Evolutionary conservation across 2,113 vertebrate genomes (phyloP).

Genomic region (Chelonoidis abingdonii): DNA sequence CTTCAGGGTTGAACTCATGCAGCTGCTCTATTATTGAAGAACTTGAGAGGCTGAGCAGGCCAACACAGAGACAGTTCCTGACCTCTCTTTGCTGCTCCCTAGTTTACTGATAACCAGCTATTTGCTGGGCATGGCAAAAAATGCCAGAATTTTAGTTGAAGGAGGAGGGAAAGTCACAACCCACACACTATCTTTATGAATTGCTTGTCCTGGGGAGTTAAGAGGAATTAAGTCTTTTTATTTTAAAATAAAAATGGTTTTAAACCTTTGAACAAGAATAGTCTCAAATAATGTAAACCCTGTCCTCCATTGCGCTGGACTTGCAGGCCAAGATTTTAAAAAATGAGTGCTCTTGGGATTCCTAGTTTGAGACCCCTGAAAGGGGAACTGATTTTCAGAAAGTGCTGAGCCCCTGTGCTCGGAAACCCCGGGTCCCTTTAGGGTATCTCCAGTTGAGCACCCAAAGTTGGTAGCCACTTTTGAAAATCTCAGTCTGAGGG

Average conservation of each 20-base stretch:
- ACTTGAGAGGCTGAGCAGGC: not conserved
- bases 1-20: accelerated
- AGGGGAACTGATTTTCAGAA: no score
- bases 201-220: not conserved
- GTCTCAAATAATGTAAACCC: not conserved
- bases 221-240: not conserved
- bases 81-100: not conserved
- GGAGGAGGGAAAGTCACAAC: not conserved
- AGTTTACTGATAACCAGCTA: not conserved
- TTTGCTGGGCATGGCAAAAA: not conserved
- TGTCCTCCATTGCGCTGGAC: not conserved
- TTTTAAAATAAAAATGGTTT: not conserved
- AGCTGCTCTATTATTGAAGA: not conserved
- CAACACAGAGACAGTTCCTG: not conserved
- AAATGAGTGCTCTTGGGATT: not conserved
- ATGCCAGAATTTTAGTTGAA: not conserved
- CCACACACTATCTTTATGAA: not conserved
- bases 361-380: not conserved
- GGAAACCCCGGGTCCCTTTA: no score
- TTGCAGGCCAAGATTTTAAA: not conserved
- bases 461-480: no score
- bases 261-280: not conserved
- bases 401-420: no score
- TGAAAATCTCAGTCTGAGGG: no score
- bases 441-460: no score